Base-by-base conservation (phyloP, 2,113 vertebrate genomes). In the Leptocoma aspasia region DNA sequence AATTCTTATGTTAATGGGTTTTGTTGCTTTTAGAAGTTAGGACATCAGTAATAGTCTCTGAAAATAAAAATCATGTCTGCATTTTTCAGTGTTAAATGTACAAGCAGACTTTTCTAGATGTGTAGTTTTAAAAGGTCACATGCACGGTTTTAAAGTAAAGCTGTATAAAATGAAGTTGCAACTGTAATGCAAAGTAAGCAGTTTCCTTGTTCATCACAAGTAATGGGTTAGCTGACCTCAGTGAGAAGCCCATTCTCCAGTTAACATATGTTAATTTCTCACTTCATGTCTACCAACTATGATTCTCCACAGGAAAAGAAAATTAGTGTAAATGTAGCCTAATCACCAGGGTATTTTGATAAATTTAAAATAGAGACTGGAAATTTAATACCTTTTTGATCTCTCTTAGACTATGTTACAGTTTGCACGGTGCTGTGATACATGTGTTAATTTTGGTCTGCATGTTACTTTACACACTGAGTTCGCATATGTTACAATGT, bases 291-390 rank as follows among this genome's bases (percentile, higher is more conserved):
- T 75, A 6, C 23, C 14, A 76, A 19, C 53, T 50, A 5, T 24
- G 15, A 91, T 87, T 93, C 60, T 89, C 83, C 54, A 49, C 35
- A 66, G 30, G 44, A 71, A 91, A 91, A 87, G 56, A 93, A 95
- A 92, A 86, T n/a, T 27, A 42, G 27, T 57, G 2, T 70, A 91
- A 79, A 42, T 61, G 52, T 77, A 82, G 54, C 63, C 28, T 96
- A 90, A 95, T 86, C 69, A 33, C 78, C 88, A 56, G 15, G 41
- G 30, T 92, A 68, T 90, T 97, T 86, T 89, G 92, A 81, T 94
- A 65, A 83, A 33, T 95, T 83, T 95, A 63, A 86, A 87, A 47
- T 42, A 77, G 52, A 60, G 82, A 53, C 50, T n/a, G 45, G 41
- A 54, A 15, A 44, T 88, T 84, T 88, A 70, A 50, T 91, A 41